Evolutionary conservation across 2,888 invertebrate species (phyloP).

Genomic region (Drosophila buzzatii): DNA sequence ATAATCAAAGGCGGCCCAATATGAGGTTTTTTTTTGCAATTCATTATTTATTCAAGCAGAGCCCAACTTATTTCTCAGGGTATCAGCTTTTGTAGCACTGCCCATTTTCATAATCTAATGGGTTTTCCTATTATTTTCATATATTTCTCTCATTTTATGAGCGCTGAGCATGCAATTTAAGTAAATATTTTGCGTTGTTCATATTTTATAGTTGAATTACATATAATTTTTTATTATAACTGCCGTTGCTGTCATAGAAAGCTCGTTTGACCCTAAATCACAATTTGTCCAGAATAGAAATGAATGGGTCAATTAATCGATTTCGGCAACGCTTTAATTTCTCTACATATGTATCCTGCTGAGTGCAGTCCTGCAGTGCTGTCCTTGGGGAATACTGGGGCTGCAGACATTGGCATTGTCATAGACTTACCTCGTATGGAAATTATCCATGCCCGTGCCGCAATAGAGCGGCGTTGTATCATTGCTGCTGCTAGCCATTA

Average conservation of each 20-base stretch:
- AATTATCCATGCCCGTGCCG: conserved; percentile 82
- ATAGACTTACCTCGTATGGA: conserved; percentile 82
- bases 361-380: conserved; percentile 24
- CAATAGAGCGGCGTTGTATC: conserved; percentile 79
- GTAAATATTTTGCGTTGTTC: conserved; percentile 29
- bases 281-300: conserved; percentile 15
- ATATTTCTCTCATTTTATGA: conserved; percentile 33
- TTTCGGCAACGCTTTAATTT: conserved; percentile 38
- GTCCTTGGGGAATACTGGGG: conserved; percentile 42
- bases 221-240: conserved; percentile 30
- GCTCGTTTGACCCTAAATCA: conserved; percentile 13
- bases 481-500: conserved; percentile 68
- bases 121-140: background rate
- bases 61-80: no score
- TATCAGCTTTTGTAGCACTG: background rate
- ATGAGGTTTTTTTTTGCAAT: no score
- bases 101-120: background rate
- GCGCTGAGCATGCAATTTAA: conserved; percentile 39
- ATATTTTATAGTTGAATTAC: conserved; percentile 7
- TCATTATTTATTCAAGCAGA: no score
- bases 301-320: conserved; percentile 36
- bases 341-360: conserved; percentile 24
- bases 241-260: conserved; percentile 43
- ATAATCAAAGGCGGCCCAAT: no score
- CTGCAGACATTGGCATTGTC: conserved; percentile 30